These are phyloP conservation scores for Oryzias celebensis DNA, from an alignment of 2,113 vertebrate genomes.

Conservation along the genomic window DNA sequence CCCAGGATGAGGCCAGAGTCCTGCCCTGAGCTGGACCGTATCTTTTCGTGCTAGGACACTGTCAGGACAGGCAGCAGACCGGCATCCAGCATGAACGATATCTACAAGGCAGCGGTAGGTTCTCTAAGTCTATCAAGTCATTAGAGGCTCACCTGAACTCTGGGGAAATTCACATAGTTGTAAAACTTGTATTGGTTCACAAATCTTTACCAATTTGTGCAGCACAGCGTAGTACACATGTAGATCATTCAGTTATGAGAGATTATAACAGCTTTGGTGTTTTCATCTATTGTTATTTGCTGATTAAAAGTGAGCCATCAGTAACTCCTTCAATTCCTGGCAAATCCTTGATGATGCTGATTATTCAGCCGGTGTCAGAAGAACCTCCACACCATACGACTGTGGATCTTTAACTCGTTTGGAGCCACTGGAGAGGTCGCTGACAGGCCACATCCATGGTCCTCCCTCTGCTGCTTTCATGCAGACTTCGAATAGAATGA, in stretches of 20 bases:
- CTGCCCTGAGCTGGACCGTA: constrained; percentile 65
- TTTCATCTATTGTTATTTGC: constrained; percentile 3
- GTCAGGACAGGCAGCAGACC: constrained; percentile 56
- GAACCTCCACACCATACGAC: constrained; percentile 39
- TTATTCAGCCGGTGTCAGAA: constrained; percentile 33
- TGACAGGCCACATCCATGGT: constrained; percentile 33
- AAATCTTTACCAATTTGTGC: constrained; percentile 10
- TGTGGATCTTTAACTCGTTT: constrained; percentile 55
- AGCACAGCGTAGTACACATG: neutral
- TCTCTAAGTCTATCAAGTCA: neutral
- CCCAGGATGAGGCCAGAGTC: constrained; percentile 57
- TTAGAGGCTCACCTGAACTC: constrained; percentile 21
- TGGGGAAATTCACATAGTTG: constrained; percentile 19
- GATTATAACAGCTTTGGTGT: neutral
- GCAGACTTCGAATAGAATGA: constrained; percentile 73
- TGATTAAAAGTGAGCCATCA: constrained; percentile 1
- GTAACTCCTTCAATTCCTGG: constrained; percentile 27
- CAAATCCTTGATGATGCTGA: constrained; percentile 42
- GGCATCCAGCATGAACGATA: constrained; percentile 75
- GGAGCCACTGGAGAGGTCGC: constrained; percentile 57
- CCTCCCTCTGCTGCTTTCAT: constrained; percentile 34
- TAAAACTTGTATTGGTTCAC: constrained; percentile 11
- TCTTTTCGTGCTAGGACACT: constrained; percentile 61
- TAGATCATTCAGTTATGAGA: neutral
- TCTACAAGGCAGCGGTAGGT: constrained; percentile 79